Conservation (phyloP, 2,797 vertebrate species). For the Malacoctenus gilli region DNA sequence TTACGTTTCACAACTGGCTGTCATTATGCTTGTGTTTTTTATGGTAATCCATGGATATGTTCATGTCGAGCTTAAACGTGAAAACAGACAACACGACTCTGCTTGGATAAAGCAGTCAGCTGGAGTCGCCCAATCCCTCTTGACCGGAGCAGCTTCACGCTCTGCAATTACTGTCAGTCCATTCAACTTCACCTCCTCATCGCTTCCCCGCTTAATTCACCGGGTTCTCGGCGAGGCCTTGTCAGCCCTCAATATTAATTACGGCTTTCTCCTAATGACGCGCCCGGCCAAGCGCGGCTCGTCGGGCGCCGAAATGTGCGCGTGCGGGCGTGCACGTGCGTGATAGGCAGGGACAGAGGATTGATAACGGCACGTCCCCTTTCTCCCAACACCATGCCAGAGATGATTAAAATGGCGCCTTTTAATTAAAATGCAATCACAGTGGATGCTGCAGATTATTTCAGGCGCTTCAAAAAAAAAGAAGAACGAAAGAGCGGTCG, state of each 20-base stretch:
- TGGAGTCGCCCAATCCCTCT: conserved; percentile 32
- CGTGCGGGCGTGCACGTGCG: conserved; percentile 4
- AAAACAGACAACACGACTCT: conserved; percentile 17
- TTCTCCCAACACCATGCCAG: conserved; percentile 47
- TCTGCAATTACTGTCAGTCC: conserved; percentile 71
- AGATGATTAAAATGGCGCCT: conserved; percentile 77
- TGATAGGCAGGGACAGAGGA: conserved; percentile 56
- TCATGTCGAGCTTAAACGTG: no score
- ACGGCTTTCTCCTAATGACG: conserved; percentile 75
- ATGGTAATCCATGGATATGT: no score
- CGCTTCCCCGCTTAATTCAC: conserved; percentile 72
- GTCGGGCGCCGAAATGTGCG: conserved; percentile 42
- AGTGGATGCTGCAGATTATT: conserved; percentile 71
- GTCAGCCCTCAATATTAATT: conserved; percentile 83
- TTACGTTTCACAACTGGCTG: no score
- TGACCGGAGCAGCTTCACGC: conserved; percentile 53
- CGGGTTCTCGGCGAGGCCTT: conserved; percentile 68
- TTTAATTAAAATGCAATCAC: conserved; percentile 80
- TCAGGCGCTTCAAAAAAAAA: conserved; percentile 30
- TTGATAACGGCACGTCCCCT: conserved; percentile 67
- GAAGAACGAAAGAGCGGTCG: not conserved
- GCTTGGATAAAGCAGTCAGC: conserved; percentile 31
- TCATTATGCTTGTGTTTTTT: no score
- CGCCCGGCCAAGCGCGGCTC: conserved; percentile 65
- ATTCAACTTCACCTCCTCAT: conserved; percentile 73